phyloP scores from a whole-genome alignment of 2,888 invertebrate genomes.

The Chrysolina haemoptera region DNA sequence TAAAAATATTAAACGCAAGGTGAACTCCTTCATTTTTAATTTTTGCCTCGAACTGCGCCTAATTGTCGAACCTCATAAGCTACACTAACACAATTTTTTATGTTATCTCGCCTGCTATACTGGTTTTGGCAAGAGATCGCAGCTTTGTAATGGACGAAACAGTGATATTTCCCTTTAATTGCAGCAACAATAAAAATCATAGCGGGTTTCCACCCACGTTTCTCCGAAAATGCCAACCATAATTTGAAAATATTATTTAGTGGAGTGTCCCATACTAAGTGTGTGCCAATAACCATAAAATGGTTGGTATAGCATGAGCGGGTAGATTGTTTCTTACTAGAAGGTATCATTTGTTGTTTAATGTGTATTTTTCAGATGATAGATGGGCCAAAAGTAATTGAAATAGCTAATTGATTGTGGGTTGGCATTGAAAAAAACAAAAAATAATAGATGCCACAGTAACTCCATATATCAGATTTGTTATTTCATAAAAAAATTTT shows the following conservation, averaged over 20 bases:
- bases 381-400: too few species aligned
- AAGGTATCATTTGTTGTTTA: constrained; percentile 28
- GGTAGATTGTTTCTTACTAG: neutral
- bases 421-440: too few species aligned
- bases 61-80: too few species aligned
- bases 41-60: too few species aligned
- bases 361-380: too few species aligned
- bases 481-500: too few species aligned
- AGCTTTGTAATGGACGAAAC: constrained; percentile 1
- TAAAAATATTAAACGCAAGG: too few species aligned
- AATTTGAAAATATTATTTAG: constrained; percentile 34
- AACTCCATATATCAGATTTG: too few species aligned
- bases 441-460: too few species aligned
- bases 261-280: constrained; percentile 42
- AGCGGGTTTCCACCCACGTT: constrained; percentile 14
- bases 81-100: too few species aligned
- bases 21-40: too few species aligned
- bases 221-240: constrained; percentile 7
- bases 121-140: neutral
- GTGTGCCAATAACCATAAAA: constrained; percentile 45
- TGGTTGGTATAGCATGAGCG: neutral
- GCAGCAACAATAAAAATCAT: constrained; percentile 15
- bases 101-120: neutral
- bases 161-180: constrained; percentile 22
- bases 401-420: too few species aligned